Percentiles rank a stretch among this genome's conserved stretches.
Conservation (phyloP, 2,888 invertebrate species). For the Drosophila greeni region DNA sequence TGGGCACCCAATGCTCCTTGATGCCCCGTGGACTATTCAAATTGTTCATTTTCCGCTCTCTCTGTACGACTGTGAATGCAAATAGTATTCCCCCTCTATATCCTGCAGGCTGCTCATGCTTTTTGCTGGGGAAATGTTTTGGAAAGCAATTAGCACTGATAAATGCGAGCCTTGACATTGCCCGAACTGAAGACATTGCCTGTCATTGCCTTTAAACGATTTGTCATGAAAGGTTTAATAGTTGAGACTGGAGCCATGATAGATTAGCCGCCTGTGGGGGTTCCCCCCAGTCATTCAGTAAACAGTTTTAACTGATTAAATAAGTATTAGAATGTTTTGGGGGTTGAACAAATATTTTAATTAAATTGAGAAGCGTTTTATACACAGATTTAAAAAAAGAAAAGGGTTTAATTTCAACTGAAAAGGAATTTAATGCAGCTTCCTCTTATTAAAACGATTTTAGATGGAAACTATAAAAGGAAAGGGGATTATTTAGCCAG, state of each 20-base stretch:
- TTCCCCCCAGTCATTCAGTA: neutral
- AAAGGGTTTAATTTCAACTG: neutral
- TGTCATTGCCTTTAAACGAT: conserved; percentile 54
- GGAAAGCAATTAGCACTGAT: conserved; percentile 66
- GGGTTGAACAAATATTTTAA: neutral
- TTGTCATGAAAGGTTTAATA: conserved; percentile 66
- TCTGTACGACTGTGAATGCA: conserved; percentile 2
- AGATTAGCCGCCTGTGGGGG: conserved; percentile 46
- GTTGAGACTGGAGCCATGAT: conserved; percentile 47
- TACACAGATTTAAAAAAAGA: neutral
- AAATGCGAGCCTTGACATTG: conserved; percentile 52
- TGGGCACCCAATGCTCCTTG: conserved; percentile 5
- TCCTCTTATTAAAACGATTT: neutral
- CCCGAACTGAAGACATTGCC: conserved; percentile 35
- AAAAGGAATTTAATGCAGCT: too few relatives aligned
- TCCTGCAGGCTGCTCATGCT: conserved; percentile 21
- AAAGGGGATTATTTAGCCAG: neutral
- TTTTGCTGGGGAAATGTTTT: conserved; percentile 35
- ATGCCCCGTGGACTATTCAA: conserved; percentile 13
- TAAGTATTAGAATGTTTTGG: neutral
- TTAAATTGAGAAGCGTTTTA: neutral
- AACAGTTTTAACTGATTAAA: conserved; percentile 6
- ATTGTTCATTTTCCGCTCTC: conserved; percentile 32
- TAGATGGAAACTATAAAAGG: neutral
- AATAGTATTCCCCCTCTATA: neutral